Evolutionary conservation across 1,140 invertebrate genomes (phyloP).

Genomic region (Neodiprion pinetum): DNA sequence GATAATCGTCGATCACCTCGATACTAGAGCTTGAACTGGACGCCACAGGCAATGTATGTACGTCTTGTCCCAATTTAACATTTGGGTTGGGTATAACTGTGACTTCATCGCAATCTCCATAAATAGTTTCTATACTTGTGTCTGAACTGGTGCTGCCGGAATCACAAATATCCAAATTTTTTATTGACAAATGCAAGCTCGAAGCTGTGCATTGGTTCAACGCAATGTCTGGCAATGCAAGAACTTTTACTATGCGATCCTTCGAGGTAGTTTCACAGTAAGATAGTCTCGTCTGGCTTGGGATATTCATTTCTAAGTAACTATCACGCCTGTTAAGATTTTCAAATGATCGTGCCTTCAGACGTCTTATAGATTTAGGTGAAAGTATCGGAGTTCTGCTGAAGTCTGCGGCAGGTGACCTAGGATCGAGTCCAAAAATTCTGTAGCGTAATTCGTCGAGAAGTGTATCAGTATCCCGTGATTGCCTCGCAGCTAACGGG

Average conservation of each 20-base stretch:
- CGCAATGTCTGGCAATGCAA: constrained; percentile 36
- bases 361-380: constrained; percentile 36
- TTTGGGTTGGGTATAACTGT: constrained; percentile 12
- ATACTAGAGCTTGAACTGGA: background rate
- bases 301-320: constrained; percentile 26
- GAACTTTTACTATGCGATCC: constrained; percentile 41
- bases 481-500: background rate
- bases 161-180: background rate
- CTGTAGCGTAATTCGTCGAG: constrained; percentile 23
- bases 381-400: constrained; percentile 51
- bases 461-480: constrained; percentile 28
- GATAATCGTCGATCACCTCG: background rate
- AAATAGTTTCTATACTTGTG: constrained; percentile 15
- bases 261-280: constrained; percentile 39
- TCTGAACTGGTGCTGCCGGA: background rate
- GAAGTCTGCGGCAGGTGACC: constrained; percentile 51
- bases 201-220: background rate
- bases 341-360: constrained; percentile 29
- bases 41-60: background rate
- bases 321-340: constrained; percentile 17
- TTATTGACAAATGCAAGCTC: background rate
- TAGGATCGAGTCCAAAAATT: constrained; percentile 42
- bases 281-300: constrained; percentile 26
- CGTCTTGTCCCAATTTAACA: background rate
- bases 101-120: constrained; percentile 19